phyloP scores from a whole-genome alignment of 2,113 vertebrate species.

The Tiliqua scincoides region DNA sequence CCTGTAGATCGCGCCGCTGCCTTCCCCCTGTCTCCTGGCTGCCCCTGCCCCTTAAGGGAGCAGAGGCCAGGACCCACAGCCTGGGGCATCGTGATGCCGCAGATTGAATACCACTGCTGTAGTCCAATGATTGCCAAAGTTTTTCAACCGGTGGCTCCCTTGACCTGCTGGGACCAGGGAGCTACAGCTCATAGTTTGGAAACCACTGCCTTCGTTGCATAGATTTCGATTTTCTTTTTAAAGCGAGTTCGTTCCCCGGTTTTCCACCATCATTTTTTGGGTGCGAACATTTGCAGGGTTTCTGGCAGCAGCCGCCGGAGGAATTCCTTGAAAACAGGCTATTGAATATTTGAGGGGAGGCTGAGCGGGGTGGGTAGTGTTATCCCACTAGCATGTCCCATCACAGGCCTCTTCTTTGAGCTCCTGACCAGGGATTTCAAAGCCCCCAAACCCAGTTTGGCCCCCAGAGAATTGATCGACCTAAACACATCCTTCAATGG shows the following conservation, averaged over 20 bases:
- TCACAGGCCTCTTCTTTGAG: conserved; percentile 53
- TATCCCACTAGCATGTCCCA: conserved; percentile 40
- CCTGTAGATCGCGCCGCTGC: too few species aligned
- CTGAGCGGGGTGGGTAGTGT: not conserved
- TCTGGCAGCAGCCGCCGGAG: not conserved
- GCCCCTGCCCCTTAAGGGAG: too few species aligned
- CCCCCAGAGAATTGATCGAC: conserved; percentile 70
- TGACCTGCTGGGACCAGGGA: too few species aligned
- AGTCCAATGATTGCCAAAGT: too few species aligned
- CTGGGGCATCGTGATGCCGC: too few species aligned
- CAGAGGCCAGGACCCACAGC: too few species aligned
- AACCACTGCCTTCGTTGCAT: too few species aligned
- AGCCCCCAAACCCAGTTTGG: conserved; percentile 61
- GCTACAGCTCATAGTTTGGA: too few species aligned
- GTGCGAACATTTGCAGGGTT: not conserved
- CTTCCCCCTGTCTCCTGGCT: too few species aligned
- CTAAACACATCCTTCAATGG: conserved; percentile 78
- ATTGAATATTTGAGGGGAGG: not conserved
- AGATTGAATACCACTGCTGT: too few species aligned
- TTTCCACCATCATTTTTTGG: not conserved
- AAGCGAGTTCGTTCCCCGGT: not conserved
- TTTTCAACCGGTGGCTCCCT: too few species aligned
- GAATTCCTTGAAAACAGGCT: not conserved
- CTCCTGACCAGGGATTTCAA: conserved; percentile 58
- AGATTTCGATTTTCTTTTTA: not conserved